Conservation (phyloP, 35 echinoderm and acorn worm genomes). For the Heliocidaris tuberculata region DNA sequence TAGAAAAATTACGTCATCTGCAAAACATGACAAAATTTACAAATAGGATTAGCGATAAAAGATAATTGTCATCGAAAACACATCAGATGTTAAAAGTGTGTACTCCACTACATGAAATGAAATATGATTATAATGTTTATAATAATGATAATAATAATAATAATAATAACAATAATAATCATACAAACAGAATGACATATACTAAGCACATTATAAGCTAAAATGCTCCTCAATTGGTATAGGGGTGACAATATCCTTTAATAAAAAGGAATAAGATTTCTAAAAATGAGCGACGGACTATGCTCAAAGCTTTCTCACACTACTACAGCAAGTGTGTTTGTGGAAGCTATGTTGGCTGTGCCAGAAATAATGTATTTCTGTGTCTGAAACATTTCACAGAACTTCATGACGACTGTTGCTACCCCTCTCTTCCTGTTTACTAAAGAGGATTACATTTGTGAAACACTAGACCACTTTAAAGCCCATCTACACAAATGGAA, state of each 20-base stretch:
- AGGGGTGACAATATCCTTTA: not conserved
- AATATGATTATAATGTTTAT: too few species aligned
- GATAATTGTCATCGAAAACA: too few species aligned
- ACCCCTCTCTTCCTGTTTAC: constrained; percentile 9
- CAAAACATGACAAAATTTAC: too few species aligned
- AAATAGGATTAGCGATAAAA: too few species aligned
- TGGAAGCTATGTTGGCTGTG: not conserved
- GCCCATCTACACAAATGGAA: not conserved
- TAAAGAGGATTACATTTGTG: not conserved
- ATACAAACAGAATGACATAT: not conserved
- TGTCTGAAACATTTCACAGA: constrained; percentile 2
- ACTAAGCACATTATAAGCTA: not conserved
- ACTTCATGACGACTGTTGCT: constrained; percentile 17
- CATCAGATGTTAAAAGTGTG: too few species aligned
- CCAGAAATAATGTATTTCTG: constrained; percentile 6
- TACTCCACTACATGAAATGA: too few species aligned
- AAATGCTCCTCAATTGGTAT: not conserved
- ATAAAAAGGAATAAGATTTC: not conserved
- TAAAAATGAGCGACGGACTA: not conserved
- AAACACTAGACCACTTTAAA: constrained; percentile 14
- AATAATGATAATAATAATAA: too few species aligned
- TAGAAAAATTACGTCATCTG: too few species aligned
- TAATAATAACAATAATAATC: too few species aligned
- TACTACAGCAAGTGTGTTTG: not conserved
- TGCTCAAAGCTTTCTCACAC: not conserved